Evolutionary conservation across 2,797 vertebrate species (phyloP).

Genomic region (Cyprinodon diabolis): DNA sequence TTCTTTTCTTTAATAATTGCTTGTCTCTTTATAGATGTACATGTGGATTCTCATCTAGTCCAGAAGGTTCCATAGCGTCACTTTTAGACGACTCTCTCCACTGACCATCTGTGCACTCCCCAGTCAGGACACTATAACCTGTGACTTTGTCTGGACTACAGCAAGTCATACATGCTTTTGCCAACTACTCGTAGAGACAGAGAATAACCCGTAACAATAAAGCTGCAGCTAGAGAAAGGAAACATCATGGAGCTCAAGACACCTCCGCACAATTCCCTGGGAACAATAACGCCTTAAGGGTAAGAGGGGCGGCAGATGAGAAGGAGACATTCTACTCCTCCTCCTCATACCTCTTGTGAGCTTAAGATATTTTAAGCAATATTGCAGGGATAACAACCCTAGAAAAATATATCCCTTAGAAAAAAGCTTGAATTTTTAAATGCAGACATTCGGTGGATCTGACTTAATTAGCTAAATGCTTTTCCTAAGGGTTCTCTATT

Average conservation of each 20-base stretch:
- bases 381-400: constrained; percentile 13
- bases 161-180: constrained; percentile 47
- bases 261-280: constrained; percentile 42
- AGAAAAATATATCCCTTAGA: constrained; percentile 28
- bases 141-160: constrained; percentile 28
- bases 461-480: constrained; percentile 35
- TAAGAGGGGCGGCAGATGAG: constrained; percentile 44
- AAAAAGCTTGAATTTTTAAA: background rate
- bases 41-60: constrained; percentile 27
- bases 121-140: constrained; percentile 21
- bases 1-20: background rate
- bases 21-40: background rate
- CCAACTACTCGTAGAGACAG: constrained; percentile 25
- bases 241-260: constrained; percentile 28
- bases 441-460: background rate
- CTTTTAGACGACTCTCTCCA: constrained; percentile 54
- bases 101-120: constrained; percentile 37
- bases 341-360: constrained; percentile 33
- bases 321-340: constrained; percentile 20
- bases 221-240: constrained; percentile 35
- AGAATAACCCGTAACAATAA: constrained; percentile 33
- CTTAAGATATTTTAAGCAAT: constrained; percentile 38
- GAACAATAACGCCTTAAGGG: constrained; percentile 58
- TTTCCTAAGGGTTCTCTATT: constrained; percentile 25
- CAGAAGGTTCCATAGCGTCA: constrained; percentile 60